These are phyloP conservation scores for Dendrolimus houi DNA, from an alignment of 2,888 invertebrate species.

Conservation along the genomic window DNA sequence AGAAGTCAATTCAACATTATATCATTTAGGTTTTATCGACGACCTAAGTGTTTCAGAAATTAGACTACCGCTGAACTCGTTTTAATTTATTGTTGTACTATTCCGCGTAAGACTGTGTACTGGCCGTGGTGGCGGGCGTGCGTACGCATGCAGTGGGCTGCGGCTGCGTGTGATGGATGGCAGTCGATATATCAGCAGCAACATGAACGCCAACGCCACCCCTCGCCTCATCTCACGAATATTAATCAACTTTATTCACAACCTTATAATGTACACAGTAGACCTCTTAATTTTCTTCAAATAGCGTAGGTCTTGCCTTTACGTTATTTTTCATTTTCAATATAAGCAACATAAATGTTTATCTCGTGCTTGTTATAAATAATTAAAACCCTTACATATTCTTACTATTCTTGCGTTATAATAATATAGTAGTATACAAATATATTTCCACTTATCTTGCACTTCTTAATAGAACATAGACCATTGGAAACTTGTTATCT, in stretches of 20 bases:
- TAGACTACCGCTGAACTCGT: no score
- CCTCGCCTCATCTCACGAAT: conserved; percentile 39
- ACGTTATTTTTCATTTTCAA: not conserved
- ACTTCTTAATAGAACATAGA: no score
- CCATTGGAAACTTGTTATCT: no score
- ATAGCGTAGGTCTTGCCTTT: conserved; percentile 2
- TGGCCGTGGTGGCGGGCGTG: conserved; percentile 21
- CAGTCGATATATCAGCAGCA: conserved; percentile 39
- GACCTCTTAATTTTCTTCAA: conserved; percentile 37
- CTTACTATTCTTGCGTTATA: no score
- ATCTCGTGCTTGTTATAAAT: no score
- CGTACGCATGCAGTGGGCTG: conserved; percentile 39
- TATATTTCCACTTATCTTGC: no score
- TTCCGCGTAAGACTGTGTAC: not conserved
- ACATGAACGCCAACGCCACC: conserved; percentile 24
- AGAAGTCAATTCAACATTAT: no score
- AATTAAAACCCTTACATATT: no score
- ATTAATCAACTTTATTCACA: conserved; percentile 43
- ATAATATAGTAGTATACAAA: no score
- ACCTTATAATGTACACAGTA: conserved; percentile 27
- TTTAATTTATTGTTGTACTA: not conserved
- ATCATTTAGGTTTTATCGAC: no score
- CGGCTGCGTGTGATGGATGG: conserved; percentile 42
- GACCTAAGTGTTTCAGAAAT: no score
- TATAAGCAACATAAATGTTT: no score